These are phyloP conservation scores for Polyodon spathula DNA, from an alignment of 2,113 vertebrate species.

Conservation along the genomic window DNA sequence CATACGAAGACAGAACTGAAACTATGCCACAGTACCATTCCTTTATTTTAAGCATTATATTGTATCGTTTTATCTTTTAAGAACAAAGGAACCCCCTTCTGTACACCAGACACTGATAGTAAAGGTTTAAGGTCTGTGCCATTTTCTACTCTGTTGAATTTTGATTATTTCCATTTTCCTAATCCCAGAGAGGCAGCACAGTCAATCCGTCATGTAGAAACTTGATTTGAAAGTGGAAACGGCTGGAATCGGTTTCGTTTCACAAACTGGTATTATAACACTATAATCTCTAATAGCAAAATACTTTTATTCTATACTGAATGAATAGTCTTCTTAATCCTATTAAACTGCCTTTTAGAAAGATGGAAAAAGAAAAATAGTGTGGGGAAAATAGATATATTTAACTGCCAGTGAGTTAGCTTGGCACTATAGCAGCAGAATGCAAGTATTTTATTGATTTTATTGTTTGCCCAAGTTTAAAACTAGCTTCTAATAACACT, in stretches of 20 bases:
- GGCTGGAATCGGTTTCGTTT: slow-evolving; percentile 8
- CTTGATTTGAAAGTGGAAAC: slow-evolving; percentile 3
- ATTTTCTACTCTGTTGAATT: slow-evolving; percentile 12
- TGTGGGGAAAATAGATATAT: too few species aligned
- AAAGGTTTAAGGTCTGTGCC: too few species aligned
- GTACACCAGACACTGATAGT: slow-evolving; percentile 9
- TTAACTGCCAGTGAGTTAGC: too few species aligned
- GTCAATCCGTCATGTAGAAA: not conserved
- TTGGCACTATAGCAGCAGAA: too few species aligned
- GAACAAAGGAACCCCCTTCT: slow-evolving; percentile 7
- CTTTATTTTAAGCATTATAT: too few species aligned
- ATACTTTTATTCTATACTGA: not conserved
- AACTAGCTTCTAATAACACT: too few species aligned
- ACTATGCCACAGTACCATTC: too few species aligned
- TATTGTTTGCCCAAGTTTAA: too few species aligned
- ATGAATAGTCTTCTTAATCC: not conserved
- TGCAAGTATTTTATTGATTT: too few species aligned
- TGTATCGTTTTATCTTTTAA: slow-evolving; percentile 19
- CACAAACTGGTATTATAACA: slow-evolving; percentile 5
- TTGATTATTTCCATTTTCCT: slow-evolving; percentile 12
- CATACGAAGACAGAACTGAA: too few species aligned
- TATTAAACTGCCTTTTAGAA: too few species aligned
- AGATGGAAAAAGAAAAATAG: too few species aligned
- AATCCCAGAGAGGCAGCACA: slow-evolving; percentile 15
- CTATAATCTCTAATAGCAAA: not conserved